Base-by-base conservation (phyloP, 2,113 vertebrate species). In the Vimba vimba region DNA sequence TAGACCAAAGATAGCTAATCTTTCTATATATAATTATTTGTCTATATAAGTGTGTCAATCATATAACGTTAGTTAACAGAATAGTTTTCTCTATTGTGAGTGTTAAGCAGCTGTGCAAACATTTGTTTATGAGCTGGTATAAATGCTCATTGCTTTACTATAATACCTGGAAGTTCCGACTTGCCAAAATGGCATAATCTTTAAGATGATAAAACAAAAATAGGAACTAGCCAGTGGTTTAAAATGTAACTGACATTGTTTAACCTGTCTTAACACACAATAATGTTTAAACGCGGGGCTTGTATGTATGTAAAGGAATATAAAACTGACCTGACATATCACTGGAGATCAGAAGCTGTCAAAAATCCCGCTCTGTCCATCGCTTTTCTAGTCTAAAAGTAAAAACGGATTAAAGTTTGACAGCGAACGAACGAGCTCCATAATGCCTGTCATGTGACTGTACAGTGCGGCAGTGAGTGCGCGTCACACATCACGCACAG, bases 251-350 rank as follows among this genome's bases (percentile, higher is more conserved):
- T 82, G 62, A 23, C 8, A 13, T 47, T 50, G 43, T 50, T 59
- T n/a, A 78, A 36, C 1, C 1, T 13, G 62, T 45, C 7, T 10
- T 33, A 68, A 33, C 62, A 52, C 79, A 68, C 39, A n/a, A 13
- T 52, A 43, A 2, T 36, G 80, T 69, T 52, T 82, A 68, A 25
- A 50, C 15, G n/a, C 23, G 2, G 55, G 12, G 23, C 23, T 68
- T 45, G 39, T 75, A 1, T 6, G 25, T 33, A 13, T 82, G n/a
- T 8, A 25, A 23, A 79, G 4, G 43, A 47, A 81, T 52, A 82
- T 23, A 33, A 52, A 36, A 82, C 80, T 25, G 6, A 89, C 88
- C 88, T 89, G 85, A 85, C 88, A 89, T 86, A 85, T 85, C 85
- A 89, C 82, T 85, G 80, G 82, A 87, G 43, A 85, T 71, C 85